These are phyloP conservation scores for Probosciger aterrimus DNA, from an alignment of 2,113 vertebrate species.

Conservation along the genomic window DNA sequence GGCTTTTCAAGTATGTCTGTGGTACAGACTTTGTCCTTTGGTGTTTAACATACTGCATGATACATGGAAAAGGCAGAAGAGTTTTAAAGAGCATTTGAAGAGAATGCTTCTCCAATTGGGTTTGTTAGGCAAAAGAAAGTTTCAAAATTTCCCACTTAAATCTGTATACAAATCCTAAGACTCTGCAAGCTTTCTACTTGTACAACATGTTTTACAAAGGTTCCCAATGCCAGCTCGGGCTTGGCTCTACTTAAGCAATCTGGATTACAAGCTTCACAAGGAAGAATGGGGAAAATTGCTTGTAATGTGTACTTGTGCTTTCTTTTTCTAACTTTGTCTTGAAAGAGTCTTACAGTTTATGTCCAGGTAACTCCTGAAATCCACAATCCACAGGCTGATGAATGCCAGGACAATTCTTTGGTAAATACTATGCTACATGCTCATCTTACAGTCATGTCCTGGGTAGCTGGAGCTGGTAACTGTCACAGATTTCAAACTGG, in stretches of 20 bases:
- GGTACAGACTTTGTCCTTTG: not conserved
- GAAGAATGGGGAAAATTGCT: not conserved
- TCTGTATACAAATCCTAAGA: not conserved
- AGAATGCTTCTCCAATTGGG: not conserved
- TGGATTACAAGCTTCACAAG: not conserved
- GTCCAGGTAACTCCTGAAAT: not conserved
- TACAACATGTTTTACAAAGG: not conserved
- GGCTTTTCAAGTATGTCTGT: not conserved
- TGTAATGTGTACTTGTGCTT: not conserved
- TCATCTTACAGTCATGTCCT: not conserved
- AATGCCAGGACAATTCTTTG: not conserved
- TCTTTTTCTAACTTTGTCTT: not conserved
- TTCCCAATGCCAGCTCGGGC: not conserved
- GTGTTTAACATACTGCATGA: not conserved
- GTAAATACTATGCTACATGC: not conserved
- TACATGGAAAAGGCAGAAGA: accelerated
- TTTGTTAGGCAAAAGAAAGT: not conserved
- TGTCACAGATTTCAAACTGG: not conserved
- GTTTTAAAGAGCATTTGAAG: not conserved
- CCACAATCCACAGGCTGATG: not conserved
- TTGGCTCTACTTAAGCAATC: not conserved
- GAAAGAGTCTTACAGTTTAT: not conserved
- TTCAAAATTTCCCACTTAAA: not conserved
- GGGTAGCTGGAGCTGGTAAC: not conserved
- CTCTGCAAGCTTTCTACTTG: not conserved